Evolutionary conservation across 30 jellyfish, hydroid and myxozoan species (phyloP), one percentile per base, ranked within the genome.

Genomic region (Hydractinia symbiolongicarpus): DNA sequence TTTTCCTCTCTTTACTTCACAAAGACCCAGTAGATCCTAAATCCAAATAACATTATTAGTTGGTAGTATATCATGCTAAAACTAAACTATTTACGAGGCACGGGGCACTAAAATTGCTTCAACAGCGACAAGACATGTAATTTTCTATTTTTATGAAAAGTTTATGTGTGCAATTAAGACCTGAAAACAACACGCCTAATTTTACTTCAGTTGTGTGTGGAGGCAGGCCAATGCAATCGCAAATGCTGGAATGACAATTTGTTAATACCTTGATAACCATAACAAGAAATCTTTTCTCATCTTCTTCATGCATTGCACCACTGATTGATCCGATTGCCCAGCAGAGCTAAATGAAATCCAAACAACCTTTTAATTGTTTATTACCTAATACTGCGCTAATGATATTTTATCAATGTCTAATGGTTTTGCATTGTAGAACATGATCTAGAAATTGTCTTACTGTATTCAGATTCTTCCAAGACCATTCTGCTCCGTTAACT

Each of bases 291-390:
- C 97, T 78, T 69, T 90, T 90, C 72, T 94, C 99, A 55, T 88
- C 97, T 69, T 89, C 97, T 76, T 86, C 99, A 75, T 89, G 97
- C 97, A 94, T 88, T 5, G 99, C 97, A 70, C 99, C 99, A 90
- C 96, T 89, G 78, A 94, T 94, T 5, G 99, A 94, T 4, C 99
- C 99, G 66, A 94, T 83, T 15, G 99, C 97, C 99, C 99, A 94
- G 83, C 99, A 89, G 30, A 94, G 93, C 98, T 91, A 81, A 9
- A 64, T 57, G 54, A 58, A 82, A 54, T 17, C 14, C 15, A 15
- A 14, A 20, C 7, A 52, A 19, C 19, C 52, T 15, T 7, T 16
- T 0, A 68, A 68, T 11, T 1, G 21, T 20, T 1, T 14, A 14
- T n/a, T 30, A 68, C 50, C 21, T 30, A 16, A 14, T 13, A 2